phyloP scores from a whole-genome alignment of 1,140 invertebrate species.

The Maniola jurtina region DNA sequence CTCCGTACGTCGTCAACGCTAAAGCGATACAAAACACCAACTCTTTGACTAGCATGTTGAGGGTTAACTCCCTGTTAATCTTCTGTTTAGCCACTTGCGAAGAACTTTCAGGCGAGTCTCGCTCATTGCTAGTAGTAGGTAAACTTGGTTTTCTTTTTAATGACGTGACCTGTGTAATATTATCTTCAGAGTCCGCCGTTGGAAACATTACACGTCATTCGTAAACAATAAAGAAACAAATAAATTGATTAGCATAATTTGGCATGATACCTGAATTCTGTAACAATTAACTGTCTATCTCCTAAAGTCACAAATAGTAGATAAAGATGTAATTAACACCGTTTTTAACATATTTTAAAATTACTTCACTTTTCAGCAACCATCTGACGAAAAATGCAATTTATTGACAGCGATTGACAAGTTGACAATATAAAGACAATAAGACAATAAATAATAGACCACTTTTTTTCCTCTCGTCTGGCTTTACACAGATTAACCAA shows the following conservation, averaged over 20 bases:
- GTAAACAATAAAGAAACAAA: slow-evolving; percentile 54
- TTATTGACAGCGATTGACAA: no score
- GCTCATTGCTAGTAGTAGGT: slow-evolving; percentile 56
- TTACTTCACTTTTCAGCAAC: no score
- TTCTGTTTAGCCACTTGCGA: slow-evolving; percentile 53
- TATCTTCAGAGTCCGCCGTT: slow-evolving; percentile 68
- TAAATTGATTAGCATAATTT: slow-evolving; percentile 41
- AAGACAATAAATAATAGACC: no score
- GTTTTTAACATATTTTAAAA: neutral
- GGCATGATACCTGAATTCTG: slow-evolving; percentile 37
- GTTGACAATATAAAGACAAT: no score
- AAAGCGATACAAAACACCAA: slow-evolving; percentile 76
- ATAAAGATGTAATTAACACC: neutral
- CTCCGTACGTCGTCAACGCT: slow-evolving; percentile 79
- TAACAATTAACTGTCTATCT: slow-evolving; percentile 20
- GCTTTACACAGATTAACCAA: no score
- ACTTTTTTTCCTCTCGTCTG: no score
- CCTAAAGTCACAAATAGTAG: slow-evolving; percentile 5
- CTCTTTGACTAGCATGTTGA: slow-evolving; percentile 74
- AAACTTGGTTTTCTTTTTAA: slow-evolving; percentile 47
- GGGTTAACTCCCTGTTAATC: slow-evolving; percentile 62
- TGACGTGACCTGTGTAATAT: slow-evolving; percentile 70
- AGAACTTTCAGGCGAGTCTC: slow-evolving; percentile 49
- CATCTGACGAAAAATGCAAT: no score
- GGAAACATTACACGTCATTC: slow-evolving; percentile 78